Evolutionary conservation across 2,888 invertebrate genomes (phyloP).

Genomic region (Sinelater perroti): DNA sequence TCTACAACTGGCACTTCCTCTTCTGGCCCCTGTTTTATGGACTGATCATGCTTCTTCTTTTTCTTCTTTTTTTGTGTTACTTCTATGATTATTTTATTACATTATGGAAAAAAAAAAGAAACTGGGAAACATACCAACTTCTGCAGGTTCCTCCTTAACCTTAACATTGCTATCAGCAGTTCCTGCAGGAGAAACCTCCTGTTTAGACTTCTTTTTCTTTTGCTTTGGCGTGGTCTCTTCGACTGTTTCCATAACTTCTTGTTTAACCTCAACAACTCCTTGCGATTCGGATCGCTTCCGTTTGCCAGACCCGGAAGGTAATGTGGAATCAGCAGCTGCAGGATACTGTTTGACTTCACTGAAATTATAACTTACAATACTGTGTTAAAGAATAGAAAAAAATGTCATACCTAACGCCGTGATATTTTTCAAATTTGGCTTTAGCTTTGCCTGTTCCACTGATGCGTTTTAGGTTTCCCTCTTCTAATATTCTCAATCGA

Average conservation of each 20-base stretch:
- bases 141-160: neutral
- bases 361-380: neutral
- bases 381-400: too few relatives aligned
- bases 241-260: slow-evolving; percentile 45
- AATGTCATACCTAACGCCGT: slow-evolving; percentile 77
- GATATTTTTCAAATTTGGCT: slow-evolving; percentile 93
- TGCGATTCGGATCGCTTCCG: slow-evolving; percentile 62
- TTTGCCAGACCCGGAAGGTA: slow-evolving; percentile 71
- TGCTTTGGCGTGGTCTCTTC: slow-evolving; percentile 48
- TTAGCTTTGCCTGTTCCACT: slow-evolving; percentile 91
- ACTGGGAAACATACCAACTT: neutral
- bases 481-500: slow-evolving; percentile 81
- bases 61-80: slow-evolving; percentile 10
- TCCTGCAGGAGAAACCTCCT: slow-evolving; percentile 43
- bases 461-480: slow-evolving; percentile 81
- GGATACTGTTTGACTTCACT: slow-evolving; percentile 86
- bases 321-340: slow-evolving; percentile 81
- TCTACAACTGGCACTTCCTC: slow-evolving; percentile 47
- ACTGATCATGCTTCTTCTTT: slow-evolving; percentile 38
- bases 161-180: neutral
- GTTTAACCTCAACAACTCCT: slow-evolving; percentile 47
- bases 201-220: slow-evolving; percentile 54
- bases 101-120: neutral
- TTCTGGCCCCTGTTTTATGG: slow-evolving; percentile 36
- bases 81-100: neutral